Base-by-base conservation (phyloP, 2,113 vertebrate species). In the Neopipo cinnamomea region DNA sequence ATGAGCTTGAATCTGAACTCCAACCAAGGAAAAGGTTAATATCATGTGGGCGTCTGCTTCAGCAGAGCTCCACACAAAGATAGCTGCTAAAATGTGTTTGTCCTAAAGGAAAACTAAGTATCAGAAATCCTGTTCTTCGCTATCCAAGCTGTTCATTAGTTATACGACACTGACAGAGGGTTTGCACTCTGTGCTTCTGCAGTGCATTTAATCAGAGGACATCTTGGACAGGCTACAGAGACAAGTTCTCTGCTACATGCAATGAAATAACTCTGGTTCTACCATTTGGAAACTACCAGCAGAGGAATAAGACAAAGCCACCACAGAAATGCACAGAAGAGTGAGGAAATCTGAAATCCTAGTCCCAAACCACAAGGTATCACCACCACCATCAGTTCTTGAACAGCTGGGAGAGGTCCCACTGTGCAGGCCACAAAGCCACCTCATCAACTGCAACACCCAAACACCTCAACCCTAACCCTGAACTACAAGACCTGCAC, bases 11-110 rank as follows among this genome's bases (percentile, higher is more conserved):
- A 71, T 79, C 22, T 50, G 55, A 92, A 81, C 75, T 58, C 37
- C 1, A 81, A 81, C 85, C 91, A 81, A 75, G 81, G 89, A 93
- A 83, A 81, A 89, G 87, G 90, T 92, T 91, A 53, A 93, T 62
- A 89, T 93, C 82, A 5, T 1, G n/a, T 47, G 52, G 65, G 80
- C 6, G 28, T 89, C 71, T 68, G 44, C 91, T 82, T 71, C 76
- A 93, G 73, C 55, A 93, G 22, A 68, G 23, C 59, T 67, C 44
- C n/a, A 71, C 75, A 68, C 46, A 75, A 67, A 76, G 67, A 78
- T 2, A 86, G 65, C 47, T 9, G 3, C 70, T 70, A n/a, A 85
- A 73, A 61, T 5, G 13, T 49, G 17, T n/a, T 23, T 68, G 68
- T 81, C 83, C 68, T 56, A 37, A 84, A 71, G 89, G 73, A 75